These are phyloP conservation scores for Trichopoda pennipes DNA, from an alignment of 2,888 invertebrate genomes.

Conservation along the genomic window DNA sequence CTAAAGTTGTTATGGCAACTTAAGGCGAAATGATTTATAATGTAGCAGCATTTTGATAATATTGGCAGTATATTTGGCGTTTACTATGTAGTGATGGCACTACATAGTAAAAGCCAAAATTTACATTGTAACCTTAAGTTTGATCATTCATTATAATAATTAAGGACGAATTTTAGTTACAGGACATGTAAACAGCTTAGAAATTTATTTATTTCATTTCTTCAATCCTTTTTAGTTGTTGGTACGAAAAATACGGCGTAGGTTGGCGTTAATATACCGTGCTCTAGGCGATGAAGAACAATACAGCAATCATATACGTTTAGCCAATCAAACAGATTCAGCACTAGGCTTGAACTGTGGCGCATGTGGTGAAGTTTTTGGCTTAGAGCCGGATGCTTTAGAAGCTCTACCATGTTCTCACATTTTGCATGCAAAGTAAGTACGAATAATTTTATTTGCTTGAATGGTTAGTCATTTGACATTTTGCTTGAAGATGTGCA, in stretches of 20 bases:
- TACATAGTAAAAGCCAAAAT: too few species aligned
- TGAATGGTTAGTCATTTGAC: too few species aligned
- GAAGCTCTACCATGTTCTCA: slow-evolving; percentile 93
- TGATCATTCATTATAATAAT: too few species aligned
- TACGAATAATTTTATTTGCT: not conserved
- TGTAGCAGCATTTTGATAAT: too few species aligned
- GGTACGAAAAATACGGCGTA: slow-evolving; percentile 89
- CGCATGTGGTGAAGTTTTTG: slow-evolving; percentile 89
- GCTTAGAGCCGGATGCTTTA: slow-evolving; percentile 86
- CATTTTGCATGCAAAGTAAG: slow-evolving; percentile 90
- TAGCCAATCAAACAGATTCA: slow-evolving; percentile 85
- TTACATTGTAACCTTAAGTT: too few species aligned
- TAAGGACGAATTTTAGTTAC: too few species aligned
- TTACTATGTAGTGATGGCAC: too few species aligned
- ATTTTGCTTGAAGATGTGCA: slow-evolving; percentile 82
- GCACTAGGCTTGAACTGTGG: slow-evolving; percentile 90
- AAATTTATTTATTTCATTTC: too few species aligned
- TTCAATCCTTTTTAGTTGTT: slow-evolving; percentile 83
- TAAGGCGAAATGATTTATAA: too few species aligned
- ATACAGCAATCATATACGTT: slow-evolving; percentile 86
- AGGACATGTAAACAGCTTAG: too few species aligned
- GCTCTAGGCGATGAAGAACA: slow-evolving; percentile 91
- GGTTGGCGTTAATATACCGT: slow-evolving; percentile 90
- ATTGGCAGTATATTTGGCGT: too few species aligned
- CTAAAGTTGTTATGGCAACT: too few species aligned